Base-by-base conservation (phyloP, 2,113 vertebrate species). In the Neofelis nebulosa region DNA sequence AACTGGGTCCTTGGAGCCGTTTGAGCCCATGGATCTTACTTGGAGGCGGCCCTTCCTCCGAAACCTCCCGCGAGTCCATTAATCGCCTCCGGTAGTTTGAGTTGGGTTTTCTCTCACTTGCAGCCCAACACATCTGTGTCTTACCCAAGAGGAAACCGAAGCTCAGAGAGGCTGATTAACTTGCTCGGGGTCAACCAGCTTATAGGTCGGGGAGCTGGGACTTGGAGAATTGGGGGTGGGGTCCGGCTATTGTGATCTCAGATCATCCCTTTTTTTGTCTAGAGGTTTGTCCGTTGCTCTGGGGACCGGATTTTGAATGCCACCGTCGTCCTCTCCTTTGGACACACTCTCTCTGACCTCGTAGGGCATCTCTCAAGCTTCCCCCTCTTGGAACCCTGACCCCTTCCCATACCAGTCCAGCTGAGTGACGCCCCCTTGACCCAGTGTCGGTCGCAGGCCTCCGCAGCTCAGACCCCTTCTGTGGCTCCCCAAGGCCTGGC, bases 131-230 rank as follows among this genome's bases (percentile, higher is more conserved):
- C 2, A 4, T 55, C 29, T 36, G n/a, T 33, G 21, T 19, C 45
- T 41, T 55, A 1, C 61, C 5, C 45, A 19, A 63, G 65, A 85
- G 38, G 25, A 84, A 73, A 65, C 41, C 4, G 84, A 97, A 83
- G 38, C 68, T 57, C 93, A 92, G 93, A 92, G 89, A 69, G 7
- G 36, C 45, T 38, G 50, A 31, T 13, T 31, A 57, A 45, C 68
- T 78, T 7, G 21, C 18, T 18, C 33, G 41, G 78, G 68, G 76
- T 50, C 68, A 83, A 57, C n/a, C 57, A 83, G 9, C 82, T 66
- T 2, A 0, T 19, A 19, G 13, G 61, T 31, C 19, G 19, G 23
- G 48, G 13, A 80, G 38, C 74, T 68, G 61, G 89, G 38, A 82
- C 82, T 83, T 88, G 89, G 48, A 33, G 48, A n/a, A 36, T 5